phyloP scores from a whole-genome alignment of 2,888 invertebrate genomes.

The Pycnomerus fuliginosus region DNA sequence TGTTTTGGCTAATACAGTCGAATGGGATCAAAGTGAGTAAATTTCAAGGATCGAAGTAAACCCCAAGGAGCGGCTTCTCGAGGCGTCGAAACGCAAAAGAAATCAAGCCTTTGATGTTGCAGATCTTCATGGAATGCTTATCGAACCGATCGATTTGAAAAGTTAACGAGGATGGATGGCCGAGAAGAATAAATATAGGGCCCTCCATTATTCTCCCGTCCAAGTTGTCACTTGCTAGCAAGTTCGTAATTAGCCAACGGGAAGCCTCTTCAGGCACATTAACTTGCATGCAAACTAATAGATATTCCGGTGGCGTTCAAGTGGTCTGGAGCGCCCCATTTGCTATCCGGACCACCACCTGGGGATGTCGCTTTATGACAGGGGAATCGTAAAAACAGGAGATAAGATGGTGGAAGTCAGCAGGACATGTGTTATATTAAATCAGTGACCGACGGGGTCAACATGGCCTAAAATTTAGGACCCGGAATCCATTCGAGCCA shows the following conservation, averaged over 20 bases:
- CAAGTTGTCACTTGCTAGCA: too few species aligned
- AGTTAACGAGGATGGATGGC: too few species aligned
- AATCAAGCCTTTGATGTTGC: too few species aligned
- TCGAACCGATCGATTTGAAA: too few species aligned
- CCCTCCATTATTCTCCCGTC: too few species aligned
- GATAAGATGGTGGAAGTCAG: constrained; percentile 20
- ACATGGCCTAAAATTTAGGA: too few species aligned
- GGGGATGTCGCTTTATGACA: constrained; percentile 24
- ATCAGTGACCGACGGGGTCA: constrained; percentile 20
- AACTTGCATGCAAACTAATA: constrained; percentile 15
- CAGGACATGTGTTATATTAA: constrained; percentile 22
- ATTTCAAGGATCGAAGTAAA: constrained; percentile 25
- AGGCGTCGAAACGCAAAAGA: constrained; percentile 10
- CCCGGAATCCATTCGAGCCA: too few species aligned
- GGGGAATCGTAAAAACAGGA: constrained; percentile 22
- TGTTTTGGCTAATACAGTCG: constrained; percentile 14
- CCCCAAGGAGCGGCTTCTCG: constrained; percentile 9
- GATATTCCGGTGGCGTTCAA: constrained; percentile 18
- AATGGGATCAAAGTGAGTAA: constrained; percentile 20
- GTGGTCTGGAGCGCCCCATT: constrained; percentile 13
- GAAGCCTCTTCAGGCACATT: constrained; percentile 11
- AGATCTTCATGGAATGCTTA: too few species aligned
- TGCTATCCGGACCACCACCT: constrained; percentile 22
- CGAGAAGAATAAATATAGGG: too few species aligned
- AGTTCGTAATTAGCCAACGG: constrained; percentile 14